A percentile compares a stretch with the other conserved stretches of the same genome.
phyloP scores from a whole-genome alignment of 2,888 invertebrate genomes.

The Cryptophagus acutangulus region DNA sequence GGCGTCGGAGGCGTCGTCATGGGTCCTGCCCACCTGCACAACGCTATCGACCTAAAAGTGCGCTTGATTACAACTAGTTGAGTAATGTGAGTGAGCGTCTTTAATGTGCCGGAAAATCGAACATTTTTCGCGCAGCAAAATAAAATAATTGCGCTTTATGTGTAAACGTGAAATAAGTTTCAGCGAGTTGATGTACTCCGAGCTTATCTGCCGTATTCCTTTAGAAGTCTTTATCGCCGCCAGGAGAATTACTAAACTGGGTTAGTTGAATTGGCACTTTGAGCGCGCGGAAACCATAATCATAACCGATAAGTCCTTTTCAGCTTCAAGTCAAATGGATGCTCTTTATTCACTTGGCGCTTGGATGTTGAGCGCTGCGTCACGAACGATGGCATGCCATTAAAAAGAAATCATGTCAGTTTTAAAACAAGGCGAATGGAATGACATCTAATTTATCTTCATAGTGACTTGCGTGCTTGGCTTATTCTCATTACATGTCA shows the following conservation, averaged over 20 bases:
- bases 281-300: constrained; percentile 30
- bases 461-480: no score
- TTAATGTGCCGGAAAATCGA: constrained; percentile 16
- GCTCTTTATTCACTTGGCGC: no score
- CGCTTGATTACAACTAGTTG: constrained; percentile 14
- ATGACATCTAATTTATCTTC: no score
- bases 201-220: constrained; percentile 26
- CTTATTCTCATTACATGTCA: no score
- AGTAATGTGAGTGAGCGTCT: constrained; percentile 14
- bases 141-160: no score
- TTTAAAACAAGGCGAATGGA: no score
- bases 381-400: no score
- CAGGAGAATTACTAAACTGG: constrained; percentile 29
- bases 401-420: no score
- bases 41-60: constrained; percentile 11
- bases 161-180: no score
- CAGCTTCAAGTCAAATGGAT: constrained; percentile 13
- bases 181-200: constrained; percentile 27
- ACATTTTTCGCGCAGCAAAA: no score
- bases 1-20: constrained; percentile 12
- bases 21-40: constrained; percentile 15
- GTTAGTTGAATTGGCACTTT: constrained; percentile 34
- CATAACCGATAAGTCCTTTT: constrained; percentile 32
- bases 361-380: no score
- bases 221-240: constrained; percentile 27